phyloP scores from a whole-genome alignment of 2,888 invertebrate species.

The Eremobia ochroleuca region DNA sequence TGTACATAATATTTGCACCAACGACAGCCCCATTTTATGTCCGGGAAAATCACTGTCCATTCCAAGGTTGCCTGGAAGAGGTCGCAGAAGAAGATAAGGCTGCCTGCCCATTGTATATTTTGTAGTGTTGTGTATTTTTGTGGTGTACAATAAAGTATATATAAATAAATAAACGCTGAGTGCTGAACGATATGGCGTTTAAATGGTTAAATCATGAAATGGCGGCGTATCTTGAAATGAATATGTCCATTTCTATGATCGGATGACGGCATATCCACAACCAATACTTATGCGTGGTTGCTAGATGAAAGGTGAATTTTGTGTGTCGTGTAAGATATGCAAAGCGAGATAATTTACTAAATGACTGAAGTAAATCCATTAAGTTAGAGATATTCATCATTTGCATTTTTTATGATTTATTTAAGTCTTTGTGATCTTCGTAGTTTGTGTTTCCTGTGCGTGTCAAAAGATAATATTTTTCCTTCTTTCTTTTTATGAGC shows the following conservation, averaged over 20 bases:
- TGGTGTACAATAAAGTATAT: too few relatives aligned
- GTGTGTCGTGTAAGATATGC: background rate
- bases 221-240: background rate
- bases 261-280: background rate
- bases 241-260: background rate
- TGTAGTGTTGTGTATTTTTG: too few relatives aligned
- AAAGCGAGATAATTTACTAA: background rate
- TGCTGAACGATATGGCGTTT: background rate
- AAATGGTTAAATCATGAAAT: background rate
- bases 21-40: too few relatives aligned
- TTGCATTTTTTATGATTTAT: background rate
- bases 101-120: too few relatives aligned
- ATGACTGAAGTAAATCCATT: background rate
- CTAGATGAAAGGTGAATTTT: background rate
- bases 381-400: background rate
- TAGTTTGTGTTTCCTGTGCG: background rate
- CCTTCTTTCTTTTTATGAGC: background rate
- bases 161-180: too few relatives aligned
- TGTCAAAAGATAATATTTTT: background rate
- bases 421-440: background rate
- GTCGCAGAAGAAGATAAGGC: too few relatives aligned
- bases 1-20: too few relatives aligned
- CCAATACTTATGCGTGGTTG: background rate
- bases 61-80: too few relatives aligned
- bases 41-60: too few relatives aligned